Conservation (phyloP, 2,888 invertebrate species). For the Dromius quadrimaculatus region DNA sequence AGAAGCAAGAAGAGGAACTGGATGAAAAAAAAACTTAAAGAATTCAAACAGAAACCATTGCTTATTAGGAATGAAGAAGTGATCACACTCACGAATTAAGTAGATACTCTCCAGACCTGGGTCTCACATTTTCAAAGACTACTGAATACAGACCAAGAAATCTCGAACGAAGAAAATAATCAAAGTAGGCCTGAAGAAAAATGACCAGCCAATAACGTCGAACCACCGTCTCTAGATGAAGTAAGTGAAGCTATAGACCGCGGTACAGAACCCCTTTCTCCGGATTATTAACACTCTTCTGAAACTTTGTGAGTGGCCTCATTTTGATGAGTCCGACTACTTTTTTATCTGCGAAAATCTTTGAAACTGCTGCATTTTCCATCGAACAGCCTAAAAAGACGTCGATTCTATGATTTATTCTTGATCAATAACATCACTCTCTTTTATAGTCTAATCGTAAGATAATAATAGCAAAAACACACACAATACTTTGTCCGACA, state of each 20-base stretch:
- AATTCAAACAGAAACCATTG: background rate
- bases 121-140: slow-evolving; percentile 7
- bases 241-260: slow-evolving; percentile 5
- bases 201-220: background rate
- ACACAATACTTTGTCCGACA: too few relatives aligned
- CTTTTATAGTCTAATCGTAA: too few relatives aligned
- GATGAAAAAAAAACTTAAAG: background rate
- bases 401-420: too few relatives aligned
- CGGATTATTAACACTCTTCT: too few relatives aligned
- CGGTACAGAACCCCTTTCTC: too few relatives aligned
- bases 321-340: too few relatives aligned
- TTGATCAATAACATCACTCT: too few relatives aligned
- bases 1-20: background rate
- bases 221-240: slow-evolving; percentile 7
- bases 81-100: background rate
- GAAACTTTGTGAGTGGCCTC: too few relatives aligned
- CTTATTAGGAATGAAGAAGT: background rate
- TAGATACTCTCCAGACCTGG: background rate
- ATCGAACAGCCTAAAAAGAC: too few relatives aligned
- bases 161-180: slow-evolving; percentile 3
- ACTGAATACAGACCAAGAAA: slow-evolving; percentile 6
- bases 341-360: too few relatives aligned
- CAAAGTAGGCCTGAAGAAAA: slow-evolving; percentile 5
- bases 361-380: too few relatives aligned
- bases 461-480: too few relatives aligned